Evolutionary conservation across 2,888 invertebrate genomes (phyloP).

Genomic region (Tineola bisselliella): DNA sequence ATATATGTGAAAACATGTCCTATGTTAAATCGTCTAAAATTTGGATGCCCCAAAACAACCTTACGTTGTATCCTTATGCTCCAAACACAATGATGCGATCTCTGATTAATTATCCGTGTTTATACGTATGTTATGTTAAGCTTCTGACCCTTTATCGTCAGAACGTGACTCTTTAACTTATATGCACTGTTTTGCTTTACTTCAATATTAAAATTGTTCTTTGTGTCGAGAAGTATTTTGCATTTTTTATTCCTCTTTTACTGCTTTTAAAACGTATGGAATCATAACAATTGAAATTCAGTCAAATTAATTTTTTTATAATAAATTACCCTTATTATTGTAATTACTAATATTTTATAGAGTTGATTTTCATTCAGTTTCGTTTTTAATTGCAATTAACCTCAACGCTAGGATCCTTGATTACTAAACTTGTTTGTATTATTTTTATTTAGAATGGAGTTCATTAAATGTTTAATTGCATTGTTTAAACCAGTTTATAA

Average conservation of each 20-base stretch:
- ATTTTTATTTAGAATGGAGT: background rate
- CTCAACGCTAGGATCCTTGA: background rate
- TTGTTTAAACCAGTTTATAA: background rate
- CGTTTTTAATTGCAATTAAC: background rate
- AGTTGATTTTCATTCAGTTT: background rate
- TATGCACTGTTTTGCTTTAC: background rate
- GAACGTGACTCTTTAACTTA: conserved; percentile 8
- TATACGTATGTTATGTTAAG: conserved; percentile 14
- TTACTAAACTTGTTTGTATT: background rate
- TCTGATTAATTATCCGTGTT: conserved; percentile 24
- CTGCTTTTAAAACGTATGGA: no score
- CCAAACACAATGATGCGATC: conserved; percentile 21
- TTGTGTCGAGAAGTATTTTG: no score
- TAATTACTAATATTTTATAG: background rate
- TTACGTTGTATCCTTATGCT: background rate
- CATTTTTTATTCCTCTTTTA: no score
- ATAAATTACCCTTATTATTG: no score
- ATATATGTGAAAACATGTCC: background rate
- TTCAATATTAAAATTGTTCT: background rate
- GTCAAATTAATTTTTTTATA: no score
- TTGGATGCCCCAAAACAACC: background rate
- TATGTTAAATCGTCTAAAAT: background rate
- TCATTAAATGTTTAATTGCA: background rate
- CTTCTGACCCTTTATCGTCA: conserved; percentile 2
- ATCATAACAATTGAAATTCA: no score